Evolutionary conservation across 2,888 invertebrate genomes (phyloP).

Genomic region (Allacma fusca): DNA sequence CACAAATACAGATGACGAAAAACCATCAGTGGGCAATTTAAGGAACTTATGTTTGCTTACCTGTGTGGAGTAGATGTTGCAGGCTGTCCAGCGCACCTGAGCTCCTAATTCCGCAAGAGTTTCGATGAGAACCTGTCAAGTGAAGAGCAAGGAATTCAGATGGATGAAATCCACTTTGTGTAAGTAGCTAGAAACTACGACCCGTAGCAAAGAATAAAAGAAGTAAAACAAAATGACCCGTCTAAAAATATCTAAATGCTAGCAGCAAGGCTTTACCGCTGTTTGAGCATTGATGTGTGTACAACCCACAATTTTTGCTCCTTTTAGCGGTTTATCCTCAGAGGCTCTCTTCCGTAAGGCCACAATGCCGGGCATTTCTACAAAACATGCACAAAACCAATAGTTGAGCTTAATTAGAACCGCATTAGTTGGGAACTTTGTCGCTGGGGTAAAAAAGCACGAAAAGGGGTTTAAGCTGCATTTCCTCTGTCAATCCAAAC

Average conservation of each 20-base stretch:
- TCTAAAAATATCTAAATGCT: conserved; percentile 11
- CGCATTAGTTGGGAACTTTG: background rate
- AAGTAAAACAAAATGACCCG: background rate
- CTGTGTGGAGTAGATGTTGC: conserved; percentile 97
- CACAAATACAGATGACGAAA: no score
- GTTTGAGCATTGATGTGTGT: conserved; percentile 99
- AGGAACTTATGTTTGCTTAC: conserved; percentile 64
- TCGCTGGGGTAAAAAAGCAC: background rate
- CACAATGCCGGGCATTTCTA: conserved; percentile 98
- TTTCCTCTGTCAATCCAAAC: background rate
- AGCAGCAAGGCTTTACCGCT: conserved; percentile 70
- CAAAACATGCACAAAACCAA: conserved; percentile 48
- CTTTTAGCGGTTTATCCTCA: conserved; percentile 92
- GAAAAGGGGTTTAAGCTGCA: background rate
- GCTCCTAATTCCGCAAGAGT: conserved; percentile 88
- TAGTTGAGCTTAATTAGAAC: conserved; percentile 19
- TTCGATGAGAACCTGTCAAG: conserved; percentile 76
- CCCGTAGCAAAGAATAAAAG: background rate
- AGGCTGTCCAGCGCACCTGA: conserved; percentile 84
- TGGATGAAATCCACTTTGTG: background rate
- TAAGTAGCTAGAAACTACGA: background rate
- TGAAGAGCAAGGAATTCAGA: background rate
- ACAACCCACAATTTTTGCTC: conserved; percentile 96
- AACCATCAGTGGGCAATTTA: background rate
- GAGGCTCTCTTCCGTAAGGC: conserved; percentile 88